These are phyloP conservation scores for Syrphus vitripennis DNA, from an alignment of 2,888 invertebrate species.

Conservation along the genomic window DNA sequence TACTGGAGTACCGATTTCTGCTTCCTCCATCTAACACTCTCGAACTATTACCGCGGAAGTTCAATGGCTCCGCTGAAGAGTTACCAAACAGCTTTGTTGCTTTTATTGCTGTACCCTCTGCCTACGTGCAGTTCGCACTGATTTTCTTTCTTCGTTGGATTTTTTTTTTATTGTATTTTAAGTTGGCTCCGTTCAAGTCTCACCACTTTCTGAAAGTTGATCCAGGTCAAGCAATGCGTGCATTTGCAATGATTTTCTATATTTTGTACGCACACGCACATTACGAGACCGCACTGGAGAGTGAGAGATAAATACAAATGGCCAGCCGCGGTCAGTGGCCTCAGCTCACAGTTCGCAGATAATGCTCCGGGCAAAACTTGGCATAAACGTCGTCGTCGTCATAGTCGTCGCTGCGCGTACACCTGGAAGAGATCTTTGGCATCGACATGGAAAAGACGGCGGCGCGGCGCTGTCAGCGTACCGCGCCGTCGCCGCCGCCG, in stretches of 20 bases:
- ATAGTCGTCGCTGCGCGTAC: slow-evolving; percentile 4
- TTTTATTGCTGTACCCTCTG: slow-evolving; percentile 18
- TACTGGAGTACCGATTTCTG: neutral
- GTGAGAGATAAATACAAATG: slow-evolving; percentile 34
- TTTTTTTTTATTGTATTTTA: slow-evolving; percentile 10
- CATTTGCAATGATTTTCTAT: slow-evolving; percentile 63
- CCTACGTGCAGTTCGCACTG: slow-evolving; percentile 46
- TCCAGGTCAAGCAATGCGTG: slow-evolving; percentile 70
- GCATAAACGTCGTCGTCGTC: neutral
- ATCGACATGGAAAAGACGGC: slow-evolving; percentile 40
- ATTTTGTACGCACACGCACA: slow-evolving; percentile 60
- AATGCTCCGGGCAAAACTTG: slow-evolving; percentile 17
- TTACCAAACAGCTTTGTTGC: slow-evolving; percentile 62
- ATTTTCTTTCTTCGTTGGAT: neutral
- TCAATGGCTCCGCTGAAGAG: slow-evolving; percentile 60
- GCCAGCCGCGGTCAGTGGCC: slow-evolving; percentile 56
- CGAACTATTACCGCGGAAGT: slow-evolving; percentile 52
- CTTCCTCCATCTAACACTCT: slow-evolving; percentile 21
- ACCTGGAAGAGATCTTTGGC: slow-evolving; percentile 53
- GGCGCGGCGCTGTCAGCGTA: slow-evolving; percentile 20
- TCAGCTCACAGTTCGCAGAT: slow-evolving; percentile 18
- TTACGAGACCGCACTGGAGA: neutral
- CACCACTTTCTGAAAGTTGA: slow-evolving; percentile 66
- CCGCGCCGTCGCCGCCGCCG: no score
- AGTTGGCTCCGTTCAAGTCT: slow-evolving; percentile 22